Base-by-base conservation (phyloP, 2,113 vertebrate species). In the Tinamus guttatus region DNA sequence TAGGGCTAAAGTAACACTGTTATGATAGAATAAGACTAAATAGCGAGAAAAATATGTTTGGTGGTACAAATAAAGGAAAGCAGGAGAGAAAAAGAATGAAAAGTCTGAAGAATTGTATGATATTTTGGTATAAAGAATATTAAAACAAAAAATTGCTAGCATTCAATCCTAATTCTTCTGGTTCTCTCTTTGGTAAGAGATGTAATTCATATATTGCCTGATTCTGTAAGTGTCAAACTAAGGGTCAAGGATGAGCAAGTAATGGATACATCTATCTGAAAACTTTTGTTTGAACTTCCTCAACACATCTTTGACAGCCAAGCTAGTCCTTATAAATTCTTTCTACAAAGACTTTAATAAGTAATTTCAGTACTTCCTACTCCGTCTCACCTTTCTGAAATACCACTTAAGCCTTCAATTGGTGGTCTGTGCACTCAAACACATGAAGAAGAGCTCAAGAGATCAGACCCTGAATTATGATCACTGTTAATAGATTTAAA, bases 261-360 rank as follows among this genome's bases (percentile, higher is more conserved):
- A 95, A 94, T 94, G 89, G 89, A 96, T 95, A 93, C 91, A 94
- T 94, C 93, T 95, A 87, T 95, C 93, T 94, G 91, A 75, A 92
- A 95, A 93, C 54, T 95, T 92, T 41, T 89, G 49, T 95, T 95
- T 95, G 91, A 96, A 96, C 75, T 95, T 96, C 70, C 63, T 94
- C 92, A 96, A 54, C 36, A 70, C 85, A 75, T 77, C 95, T 96
- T 92, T 95, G 89, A 87, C 59, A 83, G 88, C 64, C 94, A 95
- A 96, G 80, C 68, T 68, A 60, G 60, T 81, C 94, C 86, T 94
- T 75, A 96, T 88, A 95, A 94, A 91, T 63, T 93, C 85, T 85
- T 85, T 59, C 79, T 67, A 41, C 82, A 78, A 92, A 32, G 85
- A 92, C 77, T 95, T 95, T 86, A 93, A 92, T 24, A 86, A 93